phyloP scores from a whole-genome alignment of 2,797 vertebrate species.

The Sebastes flavidus region DNA sequence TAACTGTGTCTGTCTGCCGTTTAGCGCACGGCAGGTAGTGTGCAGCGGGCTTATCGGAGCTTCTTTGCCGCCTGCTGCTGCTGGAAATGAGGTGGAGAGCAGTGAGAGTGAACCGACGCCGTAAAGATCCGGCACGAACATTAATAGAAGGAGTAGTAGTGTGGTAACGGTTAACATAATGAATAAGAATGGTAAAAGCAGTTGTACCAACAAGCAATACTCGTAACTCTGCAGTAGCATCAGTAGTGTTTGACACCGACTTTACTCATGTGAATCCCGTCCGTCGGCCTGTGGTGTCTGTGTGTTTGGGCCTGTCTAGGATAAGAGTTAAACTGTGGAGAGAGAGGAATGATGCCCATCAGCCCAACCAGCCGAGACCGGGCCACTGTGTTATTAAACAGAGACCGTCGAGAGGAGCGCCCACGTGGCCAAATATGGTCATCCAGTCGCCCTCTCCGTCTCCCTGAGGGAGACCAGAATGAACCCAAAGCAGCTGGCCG shows the following conservation, averaged over 20 bases:
- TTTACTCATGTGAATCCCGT: neutral
- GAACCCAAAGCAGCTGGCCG: conserved; percentile 38
- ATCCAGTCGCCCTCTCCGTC: conserved; percentile 50
- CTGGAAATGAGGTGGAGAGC: neutral
- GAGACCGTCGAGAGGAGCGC: conserved; percentile 39
- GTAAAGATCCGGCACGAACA: neutral
- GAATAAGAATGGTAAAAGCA: neutral
- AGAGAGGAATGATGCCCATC: conserved; percentile 42
- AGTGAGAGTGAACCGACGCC: neutral
- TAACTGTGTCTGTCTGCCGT: neutral
- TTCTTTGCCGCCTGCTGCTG: neutral
- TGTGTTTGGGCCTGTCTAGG: conserved; percentile 12
- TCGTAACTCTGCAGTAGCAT: neutral
- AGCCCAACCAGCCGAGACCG: conserved; percentile 64
- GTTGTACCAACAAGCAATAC: neutral
- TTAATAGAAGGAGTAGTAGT: neutral
- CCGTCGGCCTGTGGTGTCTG: neutral
- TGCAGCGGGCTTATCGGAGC: neutral
- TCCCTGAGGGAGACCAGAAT: conserved; percentile 39
- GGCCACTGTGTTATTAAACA: conserved; percentile 73
- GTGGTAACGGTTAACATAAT: neutral
- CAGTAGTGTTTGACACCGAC: neutral
- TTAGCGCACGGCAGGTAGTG: neutral
- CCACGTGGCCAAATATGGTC: conserved; percentile 80
- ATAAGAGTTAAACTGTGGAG: conserved; percentile 6